Conservation (phyloP, 1,140 invertebrate genomes). For the Bradynema listronoti region DNA sequence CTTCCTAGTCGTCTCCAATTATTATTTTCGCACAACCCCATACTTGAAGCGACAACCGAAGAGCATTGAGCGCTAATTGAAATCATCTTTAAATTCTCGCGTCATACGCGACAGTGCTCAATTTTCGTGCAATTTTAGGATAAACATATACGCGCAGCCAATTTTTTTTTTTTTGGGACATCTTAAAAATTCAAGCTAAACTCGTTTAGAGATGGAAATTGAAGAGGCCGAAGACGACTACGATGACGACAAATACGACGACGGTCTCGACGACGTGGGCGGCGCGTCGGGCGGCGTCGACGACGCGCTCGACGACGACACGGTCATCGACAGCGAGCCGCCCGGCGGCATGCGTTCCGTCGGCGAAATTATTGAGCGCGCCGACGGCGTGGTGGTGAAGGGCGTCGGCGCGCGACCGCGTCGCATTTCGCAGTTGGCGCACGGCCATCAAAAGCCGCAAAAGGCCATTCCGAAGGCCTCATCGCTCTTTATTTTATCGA, state of each 20-base stretch:
- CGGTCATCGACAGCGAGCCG: slow-evolving; percentile 44
- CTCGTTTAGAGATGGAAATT: slow-evolving; percentile 45
- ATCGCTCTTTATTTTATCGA: slow-evolving; percentile 92
- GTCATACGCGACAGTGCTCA: too few species aligned
- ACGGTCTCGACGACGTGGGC: slow-evolving; percentile 54
- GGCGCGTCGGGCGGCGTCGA: slow-evolving; percentile 20
- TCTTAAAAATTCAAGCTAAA: slow-evolving; percentile 1
- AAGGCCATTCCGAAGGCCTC: slow-evolving; percentile 86
- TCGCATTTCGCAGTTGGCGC: slow-evolving; percentile 76
- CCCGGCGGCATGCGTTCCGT: slow-evolving; percentile 59
- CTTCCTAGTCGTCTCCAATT: too few species aligned
- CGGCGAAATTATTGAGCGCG: too few species aligned
- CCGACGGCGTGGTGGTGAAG: slow-evolving; percentile 56
- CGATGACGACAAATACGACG: slow-evolving; percentile 59
- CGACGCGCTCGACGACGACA: slow-evolving; percentile 17
- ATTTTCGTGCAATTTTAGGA: too few species aligned
- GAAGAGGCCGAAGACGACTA: slow-evolving; percentile 58
- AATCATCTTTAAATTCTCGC: too few species aligned
- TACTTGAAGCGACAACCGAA: too few species aligned
- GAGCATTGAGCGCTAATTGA: too few species aligned
- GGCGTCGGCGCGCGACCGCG: slow-evolving; percentile 69
- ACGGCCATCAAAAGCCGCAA: slow-evolving; percentile 73
- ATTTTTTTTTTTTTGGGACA: slow-evolving; percentile 1
- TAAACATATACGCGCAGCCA: slow-evolving; percentile 4
- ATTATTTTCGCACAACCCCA: too few species aligned